Base-by-base conservation (phyloP, 1,140 invertebrate species). In the Drosophila miranda region DNA sequence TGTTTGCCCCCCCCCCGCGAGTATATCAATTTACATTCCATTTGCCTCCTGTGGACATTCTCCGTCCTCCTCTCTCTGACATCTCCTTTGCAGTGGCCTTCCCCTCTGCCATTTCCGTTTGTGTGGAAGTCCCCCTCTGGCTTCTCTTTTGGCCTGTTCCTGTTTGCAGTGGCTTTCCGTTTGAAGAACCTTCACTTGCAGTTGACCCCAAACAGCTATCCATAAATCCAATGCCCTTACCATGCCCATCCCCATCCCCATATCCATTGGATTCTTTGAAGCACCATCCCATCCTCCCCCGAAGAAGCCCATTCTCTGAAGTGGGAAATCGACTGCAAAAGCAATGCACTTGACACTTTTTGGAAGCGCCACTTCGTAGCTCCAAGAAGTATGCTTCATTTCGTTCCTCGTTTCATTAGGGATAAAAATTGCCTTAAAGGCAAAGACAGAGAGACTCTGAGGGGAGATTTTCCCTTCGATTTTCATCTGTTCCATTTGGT, bases 321-420 rank as follows among this genome's bases (percentile, higher is more conserved):
- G 34, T 38, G 34, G 34, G 3, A 13, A 38, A 13, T 13, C 34
- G 34, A 11, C 11, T 38, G 34, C 34, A 81, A 78, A 75, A 78
- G 70, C 75, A 71, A 76, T 87, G 82, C 83, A 88, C 71, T 87
- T 87, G 82, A 87, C 82, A 87, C 82, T 78, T 78, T 60, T 69
- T 4, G 23, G 3, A 26, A 26, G 23, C 23, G 23, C 5, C 23
- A 23, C 23, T 23, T 23, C 23, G 3, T 23, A 23, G 62, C 54
- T 75, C 53, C 62, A 73, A 64, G 78, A 81, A 78, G 70, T 61
- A 70, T 52, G 76, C 74, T 78, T 70, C 61, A 61, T 23, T 57
- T 54, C 57, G 28, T 71, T 53, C 54, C 41, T 42, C 52, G 67
- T 71, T 75, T 75, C 70, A 74, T 66, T 75, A 75, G 71, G 48